Evolutionary conservation across 30 jellyfish, hydroid and myxozoan species (phyloP).

Genomic region (Turritopsis dohrnii): DNA sequence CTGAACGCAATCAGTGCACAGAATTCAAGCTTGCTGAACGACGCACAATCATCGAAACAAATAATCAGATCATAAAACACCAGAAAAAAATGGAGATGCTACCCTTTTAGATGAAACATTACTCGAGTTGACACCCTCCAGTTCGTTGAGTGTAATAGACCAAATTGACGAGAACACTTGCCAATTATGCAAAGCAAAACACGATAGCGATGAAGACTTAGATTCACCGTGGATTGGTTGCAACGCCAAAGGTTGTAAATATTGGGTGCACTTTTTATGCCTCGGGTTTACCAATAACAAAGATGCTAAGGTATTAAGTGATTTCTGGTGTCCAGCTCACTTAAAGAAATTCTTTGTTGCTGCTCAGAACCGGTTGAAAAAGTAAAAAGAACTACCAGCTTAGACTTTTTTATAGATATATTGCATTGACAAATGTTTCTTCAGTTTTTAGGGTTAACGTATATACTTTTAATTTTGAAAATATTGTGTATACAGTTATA

Average conservation of each 20-base stretch:
- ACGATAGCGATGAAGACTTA: neutral
- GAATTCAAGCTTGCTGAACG: too few species aligned
- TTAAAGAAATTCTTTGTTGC: neutral
- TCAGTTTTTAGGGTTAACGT: too few species aligned
- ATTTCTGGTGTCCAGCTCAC: slow-evolving; percentile 5
- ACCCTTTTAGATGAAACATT: neutral
- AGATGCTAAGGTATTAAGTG: neutral
- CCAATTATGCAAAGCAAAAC: neutral
- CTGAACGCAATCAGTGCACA: too few species aligned
- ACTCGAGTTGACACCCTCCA: neutral
- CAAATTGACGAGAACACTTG: slow-evolving; percentile 2
- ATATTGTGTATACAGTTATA: too few species aligned
- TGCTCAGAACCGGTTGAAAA: neutral
- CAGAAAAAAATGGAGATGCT: too few species aligned
- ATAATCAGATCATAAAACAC: too few species aligned
- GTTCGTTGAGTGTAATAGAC: neutral
- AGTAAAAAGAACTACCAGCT: too few species aligned
- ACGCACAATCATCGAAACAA: too few species aligned
- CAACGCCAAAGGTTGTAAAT: neutral
- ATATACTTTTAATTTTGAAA: too few species aligned
- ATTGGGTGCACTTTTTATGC: slow-evolving; percentile 18
- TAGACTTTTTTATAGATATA: too few species aligned
- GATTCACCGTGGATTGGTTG: slow-evolving; percentile 16
- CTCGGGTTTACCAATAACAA: neutral
- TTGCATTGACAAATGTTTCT: too few species aligned